These are phyloP conservation scores for Drosophila prosaltans DNA, from an alignment of 1,140 invertebrate species.

Conservation along the genomic window DNA sequence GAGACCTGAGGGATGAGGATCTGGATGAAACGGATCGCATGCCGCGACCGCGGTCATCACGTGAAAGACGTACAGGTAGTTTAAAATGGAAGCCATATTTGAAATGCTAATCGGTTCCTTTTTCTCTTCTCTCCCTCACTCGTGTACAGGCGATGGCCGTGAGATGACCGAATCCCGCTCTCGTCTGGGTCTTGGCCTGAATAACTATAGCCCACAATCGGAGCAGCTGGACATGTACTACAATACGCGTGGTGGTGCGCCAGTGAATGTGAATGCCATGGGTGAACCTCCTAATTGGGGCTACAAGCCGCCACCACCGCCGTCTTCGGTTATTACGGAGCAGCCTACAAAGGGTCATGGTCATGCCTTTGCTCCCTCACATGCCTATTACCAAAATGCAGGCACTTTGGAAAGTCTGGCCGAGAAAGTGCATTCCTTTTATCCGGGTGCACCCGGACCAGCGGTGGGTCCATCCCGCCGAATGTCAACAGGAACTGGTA, in stretches of 20 bases:
- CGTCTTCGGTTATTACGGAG: conserved; percentile 92
- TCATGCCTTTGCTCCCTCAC: conserved; percentile 90
- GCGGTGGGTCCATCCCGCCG: conserved; percentile 84
- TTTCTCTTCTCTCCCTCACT: conserved; percentile 25
- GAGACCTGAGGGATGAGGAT: conserved; percentile 94
- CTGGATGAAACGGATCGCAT: conserved; percentile 84
- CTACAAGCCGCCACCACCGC: conserved; percentile 88
- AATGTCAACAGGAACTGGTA: conserved; percentile 85
- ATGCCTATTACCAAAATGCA: conserved; percentile 92
- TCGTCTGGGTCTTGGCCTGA: conserved; percentile 87
- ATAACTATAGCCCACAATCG: conserved; percentile 86
- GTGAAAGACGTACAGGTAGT: conserved; percentile 84
- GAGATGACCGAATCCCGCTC: conserved; percentile 90
- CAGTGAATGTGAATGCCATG: conserved; percentile 68
- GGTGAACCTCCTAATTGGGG: conserved; percentile 83
- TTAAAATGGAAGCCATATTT: conserved; percentile 64
- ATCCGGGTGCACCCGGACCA: conserved; percentile 84
- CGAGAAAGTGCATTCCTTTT: conserved; percentile 94
- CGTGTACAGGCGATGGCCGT: conserved; percentile 86
- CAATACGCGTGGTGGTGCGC: conserved; percentile 86
- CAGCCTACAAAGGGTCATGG: conserved; percentile 92
- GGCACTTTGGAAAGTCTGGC: conserved; percentile 93
- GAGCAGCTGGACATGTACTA: conserved; percentile 92
- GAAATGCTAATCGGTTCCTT: conserved; percentile 64
- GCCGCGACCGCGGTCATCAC: conserved; percentile 83